Percentiles rank a stretch among this genome's conserved stretches.
phyloP scores from a whole-genome alignment of 2,797 vertebrate genomes.

The Sebastes matsubarae region DNA sequence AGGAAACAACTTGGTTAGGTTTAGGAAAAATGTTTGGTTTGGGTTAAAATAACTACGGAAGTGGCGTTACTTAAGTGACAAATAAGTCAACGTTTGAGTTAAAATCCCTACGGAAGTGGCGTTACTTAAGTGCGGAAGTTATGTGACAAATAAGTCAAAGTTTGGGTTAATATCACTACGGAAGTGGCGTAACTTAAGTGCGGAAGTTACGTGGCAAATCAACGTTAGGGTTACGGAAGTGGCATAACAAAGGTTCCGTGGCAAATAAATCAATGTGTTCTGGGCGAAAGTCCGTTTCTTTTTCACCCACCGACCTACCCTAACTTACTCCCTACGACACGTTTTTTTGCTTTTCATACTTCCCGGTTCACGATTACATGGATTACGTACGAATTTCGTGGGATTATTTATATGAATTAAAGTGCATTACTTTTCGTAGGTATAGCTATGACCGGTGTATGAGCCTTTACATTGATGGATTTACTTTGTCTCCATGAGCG shows the following conservation, averaged over 20 bases:
- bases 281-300: too few relatives aligned
- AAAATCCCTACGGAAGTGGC: too few relatives aligned
- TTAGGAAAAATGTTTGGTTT: not conserved
- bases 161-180: fast-evolving
- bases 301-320: not conserved
- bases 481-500: not conserved
- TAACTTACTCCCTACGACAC: too few relatives aligned
- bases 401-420: not conserved
- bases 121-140: too few relatives aligned
- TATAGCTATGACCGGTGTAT: too few relatives aligned
- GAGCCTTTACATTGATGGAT: not conserved
- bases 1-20: not conserved
- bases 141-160: fast-evolving
- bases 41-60: too few relatives aligned
- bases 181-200: too few relatives aligned
- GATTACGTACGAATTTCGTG: not conserved
- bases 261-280: fast-evolving
- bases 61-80: too few relatives aligned
- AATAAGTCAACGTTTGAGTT: too few relatives aligned
- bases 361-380: not conserved
- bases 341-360: not conserved
- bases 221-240: too few relatives aligned
- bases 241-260: fast-evolving
- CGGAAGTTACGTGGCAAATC: fast-evolving
- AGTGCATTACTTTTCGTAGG: not conserved